Percentiles rank a stretch among this genome's conserved stretches.
These are phyloP conservation scores for Myotis davidii DNA, from an alignment of 2,113 vertebrate genomes.

Conservation along the genomic window DNA sequence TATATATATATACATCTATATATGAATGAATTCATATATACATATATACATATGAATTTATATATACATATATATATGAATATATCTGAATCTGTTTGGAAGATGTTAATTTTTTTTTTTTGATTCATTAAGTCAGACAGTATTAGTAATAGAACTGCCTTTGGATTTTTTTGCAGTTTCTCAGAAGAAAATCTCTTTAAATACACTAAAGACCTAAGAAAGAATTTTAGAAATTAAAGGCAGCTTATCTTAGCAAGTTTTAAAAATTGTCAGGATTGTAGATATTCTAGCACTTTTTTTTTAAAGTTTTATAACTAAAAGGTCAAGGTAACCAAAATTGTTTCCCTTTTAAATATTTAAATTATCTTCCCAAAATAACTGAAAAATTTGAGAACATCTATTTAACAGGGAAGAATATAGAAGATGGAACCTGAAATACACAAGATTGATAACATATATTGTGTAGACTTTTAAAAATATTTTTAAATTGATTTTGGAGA, in stretches of 20 bases:
- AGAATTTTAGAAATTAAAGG: neutral
- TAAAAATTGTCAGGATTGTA: neutral
- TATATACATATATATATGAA: neutral
- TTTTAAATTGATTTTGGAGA: too few species aligned
- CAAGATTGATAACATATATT: neutral
- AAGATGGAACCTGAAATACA: neutral
- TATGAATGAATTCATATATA: too few species aligned
- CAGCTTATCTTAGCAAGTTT: neutral
- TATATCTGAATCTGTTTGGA: neutral
- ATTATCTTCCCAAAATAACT: neutral
- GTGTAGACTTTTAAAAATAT: neutral
- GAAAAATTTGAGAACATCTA: neutral
- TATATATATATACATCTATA: neutral
- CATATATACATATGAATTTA: neutral
- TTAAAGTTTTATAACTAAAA: neutral
- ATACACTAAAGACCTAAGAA: neutral
- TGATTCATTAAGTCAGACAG: neutral
- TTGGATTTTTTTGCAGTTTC: neutral
- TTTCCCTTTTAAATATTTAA: neutral
- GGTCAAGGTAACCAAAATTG: neutral
- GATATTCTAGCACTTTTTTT: neutral
- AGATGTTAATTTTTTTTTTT: slow-evolving; percentile 10
- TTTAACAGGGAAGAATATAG: neutral
- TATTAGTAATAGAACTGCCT: neutral
- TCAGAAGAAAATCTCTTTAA: neutral